Conservation (phyloP, 2,797 vertebrate species). For the Labroides dimidiatus region DNA sequence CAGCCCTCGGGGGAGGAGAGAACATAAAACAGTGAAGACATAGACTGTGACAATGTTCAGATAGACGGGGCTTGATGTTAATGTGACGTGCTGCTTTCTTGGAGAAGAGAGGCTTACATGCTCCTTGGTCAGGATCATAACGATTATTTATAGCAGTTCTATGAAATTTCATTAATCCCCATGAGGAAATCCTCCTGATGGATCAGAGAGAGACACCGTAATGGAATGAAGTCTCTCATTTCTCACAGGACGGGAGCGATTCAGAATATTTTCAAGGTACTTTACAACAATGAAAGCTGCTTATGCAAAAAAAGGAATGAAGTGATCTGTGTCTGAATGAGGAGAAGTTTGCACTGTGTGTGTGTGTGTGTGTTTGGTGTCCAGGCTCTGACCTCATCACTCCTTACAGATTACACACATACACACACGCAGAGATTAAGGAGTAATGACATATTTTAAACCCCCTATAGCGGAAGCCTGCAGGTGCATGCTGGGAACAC, state of each 20-base stretch:
- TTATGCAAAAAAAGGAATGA: too few species aligned
- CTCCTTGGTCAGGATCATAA: constrained; percentile 27
- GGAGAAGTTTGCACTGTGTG: too few species aligned
- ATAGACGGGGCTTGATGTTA: constrained; percentile 36
- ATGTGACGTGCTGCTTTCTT: constrained; percentile 33
- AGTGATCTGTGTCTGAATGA: too few species aligned
- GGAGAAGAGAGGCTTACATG: constrained; percentile 22
- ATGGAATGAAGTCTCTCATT: constrained; percentile 10
- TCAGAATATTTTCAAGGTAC: not conserved
- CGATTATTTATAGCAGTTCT: constrained; percentile 41
- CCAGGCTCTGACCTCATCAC: too few species aligned
- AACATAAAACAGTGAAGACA: constrained; percentile 32
- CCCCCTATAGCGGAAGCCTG: not conserved
- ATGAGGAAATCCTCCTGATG: constrained; percentile 29
- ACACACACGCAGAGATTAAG: not conserved
- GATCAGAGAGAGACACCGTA: constrained; percentile 20
- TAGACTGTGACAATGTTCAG: constrained; percentile 30
- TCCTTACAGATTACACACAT: too few species aligned
- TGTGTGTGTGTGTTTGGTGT: too few species aligned
- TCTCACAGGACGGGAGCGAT: not conserved
- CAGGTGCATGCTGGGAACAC: not conserved
- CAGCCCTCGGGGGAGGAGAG: constrained; percentile 2
- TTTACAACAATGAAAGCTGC: too few species aligned
- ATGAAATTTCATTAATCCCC: constrained; percentile 25
- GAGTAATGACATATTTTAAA: not conserved